Percentiles rank a stretch among this genome's conserved stretches.
Evolutionary conservation across 2,888 invertebrate genomes (phyloP).

Genomic region (Alentia gelatinosa): DNA sequence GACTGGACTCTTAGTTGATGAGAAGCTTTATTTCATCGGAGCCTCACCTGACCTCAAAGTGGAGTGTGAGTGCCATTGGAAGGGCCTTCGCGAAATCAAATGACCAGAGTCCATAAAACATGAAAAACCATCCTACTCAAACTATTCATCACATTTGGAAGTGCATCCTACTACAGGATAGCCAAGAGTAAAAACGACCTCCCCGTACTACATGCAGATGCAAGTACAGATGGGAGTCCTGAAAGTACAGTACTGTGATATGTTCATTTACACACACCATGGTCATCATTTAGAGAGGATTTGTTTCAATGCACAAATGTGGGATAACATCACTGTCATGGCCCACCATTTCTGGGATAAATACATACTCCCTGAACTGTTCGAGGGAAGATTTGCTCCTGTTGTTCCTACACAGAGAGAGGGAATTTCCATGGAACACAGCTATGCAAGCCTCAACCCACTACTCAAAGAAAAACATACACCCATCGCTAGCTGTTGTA

Average conservation of each 20-base stretch:
- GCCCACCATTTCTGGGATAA: neutral
- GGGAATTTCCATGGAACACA: too few relatives aligned
- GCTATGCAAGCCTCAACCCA: neutral
- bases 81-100: neutral
- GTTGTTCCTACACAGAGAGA: too few relatives aligned
- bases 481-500: neutral
- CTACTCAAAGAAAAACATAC: neutral
- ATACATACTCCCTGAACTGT: neutral
- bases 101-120: neutral
- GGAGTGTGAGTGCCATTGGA: neutral
- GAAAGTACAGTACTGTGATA: neutral
- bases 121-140: neutral
- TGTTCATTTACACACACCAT: neutral
- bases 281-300: neutral
- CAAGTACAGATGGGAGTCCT: neutral
- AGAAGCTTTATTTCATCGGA: neutral
- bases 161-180: too few relatives aligned
- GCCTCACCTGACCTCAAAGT: neutral
- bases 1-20: neutral
- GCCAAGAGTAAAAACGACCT: neutral
- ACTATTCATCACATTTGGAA: neutral
- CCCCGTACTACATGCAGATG: neutral
- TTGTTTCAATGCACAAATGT: neutral
- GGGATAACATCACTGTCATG: neutral
- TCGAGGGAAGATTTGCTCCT: neutral